A percentile compares a stretch with the other conserved stretches of the same genome.
Conservation (phyloP, 2,888 invertebrate genomes). For the Autographa pulchrina region DNA sequence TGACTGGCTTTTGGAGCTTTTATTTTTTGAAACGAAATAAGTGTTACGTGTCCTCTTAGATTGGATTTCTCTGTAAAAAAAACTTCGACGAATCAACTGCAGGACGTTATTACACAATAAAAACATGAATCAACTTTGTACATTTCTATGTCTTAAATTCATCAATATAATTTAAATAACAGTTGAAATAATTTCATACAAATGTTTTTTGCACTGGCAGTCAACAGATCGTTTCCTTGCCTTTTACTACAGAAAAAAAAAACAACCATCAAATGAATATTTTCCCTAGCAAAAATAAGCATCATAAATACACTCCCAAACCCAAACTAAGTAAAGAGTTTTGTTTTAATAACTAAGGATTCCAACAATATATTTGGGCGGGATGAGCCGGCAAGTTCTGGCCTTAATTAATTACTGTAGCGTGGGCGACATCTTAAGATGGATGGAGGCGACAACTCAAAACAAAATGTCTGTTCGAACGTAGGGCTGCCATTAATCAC, state of each 20-base stretch:
- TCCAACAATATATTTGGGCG: slow-evolving; percentile 66
- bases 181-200: too few relatives aligned
- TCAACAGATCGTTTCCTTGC: too few relatives aligned
- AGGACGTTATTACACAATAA: too few relatives aligned
- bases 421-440: slow-evolving; percentile 65
- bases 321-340: slow-evolving; percentile 43
- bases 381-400: slow-evolving; percentile 60
- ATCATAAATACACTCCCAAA: slow-evolving; percentile 10
- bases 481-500: slow-evolving; percentile 63
- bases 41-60: not conserved
- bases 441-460: slow-evolving; percentile 71
- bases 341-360: slow-evolving; percentile 60
- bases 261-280: too few relatives aligned
- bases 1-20: slow-evolving; percentile 17
- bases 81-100: too few relatives aligned
- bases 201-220: too few relatives aligned
- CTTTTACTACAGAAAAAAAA: too few relatives aligned
- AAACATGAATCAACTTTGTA: too few relatives aligned
- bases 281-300: not conserved
- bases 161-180: too few relatives aligned
- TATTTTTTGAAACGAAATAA: slow-evolving; percentile 11
- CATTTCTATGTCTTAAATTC: too few relatives aligned
- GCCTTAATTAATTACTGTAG: slow-evolving; percentile 74
- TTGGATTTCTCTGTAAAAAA: too few relatives aligned
- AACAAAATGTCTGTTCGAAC: slow-evolving; percentile 71